Conservation (phyloP, 92 coral and sea anemone species). For the Zoanthus solanderi region DNA sequence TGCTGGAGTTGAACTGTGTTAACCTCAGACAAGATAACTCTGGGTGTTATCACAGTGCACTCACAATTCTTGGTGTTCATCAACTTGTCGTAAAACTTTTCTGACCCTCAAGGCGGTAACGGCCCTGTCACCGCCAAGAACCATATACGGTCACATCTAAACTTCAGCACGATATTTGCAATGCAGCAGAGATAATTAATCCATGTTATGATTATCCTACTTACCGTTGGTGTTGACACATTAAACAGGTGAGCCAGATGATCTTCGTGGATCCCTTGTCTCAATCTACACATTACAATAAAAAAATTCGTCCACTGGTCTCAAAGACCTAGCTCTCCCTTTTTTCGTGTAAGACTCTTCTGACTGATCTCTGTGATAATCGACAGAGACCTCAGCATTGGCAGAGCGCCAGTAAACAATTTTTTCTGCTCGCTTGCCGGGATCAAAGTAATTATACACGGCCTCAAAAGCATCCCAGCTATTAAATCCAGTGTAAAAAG, state of each 20-base stretch:
- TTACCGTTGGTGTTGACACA: conserved; percentile 64
- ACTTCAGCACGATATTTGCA: no score
- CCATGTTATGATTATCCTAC: conserved; percentile 61
- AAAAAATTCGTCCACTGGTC: conserved; percentile 57
- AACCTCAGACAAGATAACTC: conserved; percentile 52
- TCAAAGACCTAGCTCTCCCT: conserved; percentile 48
- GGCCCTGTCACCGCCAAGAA: no score
- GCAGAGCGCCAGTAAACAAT: conserved; percentile 59
- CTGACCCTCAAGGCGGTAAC: no score
- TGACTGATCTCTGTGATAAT: neutral
- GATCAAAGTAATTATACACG: conserved; percentile 59
- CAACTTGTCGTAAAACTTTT: no score
- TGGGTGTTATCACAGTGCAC: neutral
- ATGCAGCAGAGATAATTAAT: conserved; percentile 39
- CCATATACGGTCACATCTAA: no score
- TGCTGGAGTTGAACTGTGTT: neutral
- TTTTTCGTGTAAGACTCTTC: conserved; percentile 20
- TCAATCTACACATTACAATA: conserved; percentile 68
- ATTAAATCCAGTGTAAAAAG: conserved; percentile 25
- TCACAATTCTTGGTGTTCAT: no score
- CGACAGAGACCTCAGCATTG: neutral
- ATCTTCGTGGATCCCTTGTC: conserved; percentile 68
- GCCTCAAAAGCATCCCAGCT: conserved; percentile 59
- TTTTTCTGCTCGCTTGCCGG: conserved; percentile 63
- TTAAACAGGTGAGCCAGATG: conserved; percentile 63